Base-by-base conservation (phyloP, 1,140 invertebrate genomes). In the Aphelenchoides fujianensis region DNA sequence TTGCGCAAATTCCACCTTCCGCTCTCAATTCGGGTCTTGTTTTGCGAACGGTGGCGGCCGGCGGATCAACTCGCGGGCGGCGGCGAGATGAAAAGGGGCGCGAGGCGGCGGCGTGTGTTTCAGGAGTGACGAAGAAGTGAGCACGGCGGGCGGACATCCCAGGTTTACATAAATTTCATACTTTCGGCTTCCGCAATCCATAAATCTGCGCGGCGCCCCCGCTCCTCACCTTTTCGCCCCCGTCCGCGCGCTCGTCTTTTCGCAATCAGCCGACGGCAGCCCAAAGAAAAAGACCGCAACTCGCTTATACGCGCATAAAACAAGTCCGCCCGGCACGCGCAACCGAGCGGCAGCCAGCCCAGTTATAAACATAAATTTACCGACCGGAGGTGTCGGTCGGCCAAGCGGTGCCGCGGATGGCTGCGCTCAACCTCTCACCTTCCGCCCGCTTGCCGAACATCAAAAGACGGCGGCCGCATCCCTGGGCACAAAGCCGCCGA, bases 151-250 rank as follows among this genome's bases (percentile, higher is more conserved):
- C n/a, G n/a, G n/a, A n/a, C n/a, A n/a, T n/a, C n/a, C n/a, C n/a
- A n/a, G 41, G 41, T 48, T 48, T 48, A 48, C 41, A 48, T 48
- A 48, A 48, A 48, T 48, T 48, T 48, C 41, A 48, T 48, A 48
- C 41, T 48, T 23, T 23, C 23, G 41, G 41, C 41, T 48, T 48
- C 41, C 41, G 41, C 41, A 48, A 48, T 48, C 12, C 41, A 48
- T 48, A 48, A 48, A 48, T 48, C 41, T 48, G 23, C 12, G 41
- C 41, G 41, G 41, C 41, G 23, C 41, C n/a, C n/a, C 41, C 41
- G 41, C 41, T 48, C 41, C n/a, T n/a, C 41, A 48, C 41, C 41
- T 48, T 48, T 48, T 48, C 23, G 41, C 41, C 23, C 41, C 23
- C 41, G 41, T 48, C 41, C 41, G 41, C 41, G 41, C 41, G 23